Evolutionary conservation across 2,797 vertebrate genomes (phyloP).

Genomic region (Balearica regulorum): DNA sequence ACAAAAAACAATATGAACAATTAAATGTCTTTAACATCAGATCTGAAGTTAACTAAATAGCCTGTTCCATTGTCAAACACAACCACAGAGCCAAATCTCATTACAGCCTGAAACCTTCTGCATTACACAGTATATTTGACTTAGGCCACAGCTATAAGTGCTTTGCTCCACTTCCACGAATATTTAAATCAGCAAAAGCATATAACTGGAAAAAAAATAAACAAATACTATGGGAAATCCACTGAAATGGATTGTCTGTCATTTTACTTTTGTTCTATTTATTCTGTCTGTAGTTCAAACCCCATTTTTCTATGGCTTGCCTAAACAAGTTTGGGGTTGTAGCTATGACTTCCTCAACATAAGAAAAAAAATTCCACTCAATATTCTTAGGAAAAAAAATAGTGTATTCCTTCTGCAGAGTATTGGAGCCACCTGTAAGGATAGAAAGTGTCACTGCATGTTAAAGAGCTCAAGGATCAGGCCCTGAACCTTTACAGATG

Average conservation of each 20-base stretch:
- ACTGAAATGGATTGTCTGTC: slow-evolving; percentile 11
- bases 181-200: not conserved
- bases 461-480: not conserved
- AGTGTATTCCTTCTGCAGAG: not conserved
- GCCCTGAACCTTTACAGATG: not conserved
- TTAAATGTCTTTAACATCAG: not conserved
- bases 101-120: not conserved
- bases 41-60: not conserved
- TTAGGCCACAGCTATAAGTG: not conserved
- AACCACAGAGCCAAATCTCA: not conserved
- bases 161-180: not conserved
- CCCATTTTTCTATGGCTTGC: slow-evolving; percentile 44
- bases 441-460: not conserved
- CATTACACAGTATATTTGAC: not conserved
- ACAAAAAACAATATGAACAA: not conserved
- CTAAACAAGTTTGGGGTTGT: slow-evolving; percentile 31
- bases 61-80: not conserved
- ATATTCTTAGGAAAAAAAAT: not conserved
- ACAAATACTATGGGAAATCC: slow-evolving; percentile 12
- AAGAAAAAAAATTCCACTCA: not conserved
- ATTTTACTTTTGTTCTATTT: slow-evolving; percentile 16
- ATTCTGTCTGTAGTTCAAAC: slow-evolving; percentile 29
- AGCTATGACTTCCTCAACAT: not conserved
- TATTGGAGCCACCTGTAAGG: slow-evolving; percentile 32
- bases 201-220: slow-evolving; percentile 1